Base-by-base conservation (phyloP, 1,140 invertebrate species). In the Oscheius sp. region DNA sequence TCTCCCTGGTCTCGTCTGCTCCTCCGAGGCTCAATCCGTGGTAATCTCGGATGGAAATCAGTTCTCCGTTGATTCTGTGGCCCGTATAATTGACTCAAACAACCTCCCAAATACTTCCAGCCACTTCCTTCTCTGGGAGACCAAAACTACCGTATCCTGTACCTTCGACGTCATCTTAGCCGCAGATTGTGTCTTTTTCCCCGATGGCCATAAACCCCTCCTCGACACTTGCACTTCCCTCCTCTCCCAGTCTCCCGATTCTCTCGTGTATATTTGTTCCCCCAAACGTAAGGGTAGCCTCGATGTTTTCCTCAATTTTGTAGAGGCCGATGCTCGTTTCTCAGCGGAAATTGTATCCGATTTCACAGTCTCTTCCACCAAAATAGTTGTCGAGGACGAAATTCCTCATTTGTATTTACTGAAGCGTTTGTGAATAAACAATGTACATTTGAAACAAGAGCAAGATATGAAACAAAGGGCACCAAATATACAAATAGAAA, bases 171-270 rank as follows among this genome's bases (percentile, higher is more conserved):
- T 65, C 2, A 67, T 73, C 59, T 63, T 73, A 1, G 71, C 71
- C 4, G 71, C 71, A 1, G 71, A 73, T 35, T 65, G 62, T 73
- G 58, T 73, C 0, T 73, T 73, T 23, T 73, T 73, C 35, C 18
- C 35, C 36, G 58, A 67, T 26, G 10, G 26, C 23, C 71, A 73
- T 45, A 46, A 66, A 31, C 23, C 35, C 15, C 38, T 73, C 13
- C 46, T 73, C 35, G 42, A 66, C 3, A 28, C 32, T 20, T 58
- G 49, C 67, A 23, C 29, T 45, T 29, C 34, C 20, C 52, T 42
- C 28, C 20, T 73, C 2, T 20, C 46, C 10, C 23, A 66, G 10
- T 7, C 29, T 34, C 18, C 28, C 4, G 34, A 67, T 66, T 45
- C 45, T 26, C 4, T 3, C 35, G 69, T 38, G 7, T 18, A 55